Evolutionary conservation across 1,140 invertebrate genomes (phyloP), one percentile per base, ranked within the genome.

Genomic region (Cyphomyrmex costatus): DNA sequence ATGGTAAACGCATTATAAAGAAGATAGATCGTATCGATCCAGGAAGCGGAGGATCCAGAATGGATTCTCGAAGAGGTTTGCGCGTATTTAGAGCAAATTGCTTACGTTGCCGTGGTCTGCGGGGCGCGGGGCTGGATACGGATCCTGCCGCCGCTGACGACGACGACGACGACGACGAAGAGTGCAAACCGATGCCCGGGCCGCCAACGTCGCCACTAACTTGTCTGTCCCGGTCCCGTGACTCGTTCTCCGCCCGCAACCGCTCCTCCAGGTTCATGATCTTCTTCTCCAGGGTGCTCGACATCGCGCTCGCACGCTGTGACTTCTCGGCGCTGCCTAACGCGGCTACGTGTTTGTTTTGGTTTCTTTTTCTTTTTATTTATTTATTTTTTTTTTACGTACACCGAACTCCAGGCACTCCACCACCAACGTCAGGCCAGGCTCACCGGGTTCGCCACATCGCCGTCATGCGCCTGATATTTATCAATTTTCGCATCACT

Each of bases 241-340:
- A 95, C 92, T 96, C 96, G 93, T 97, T 97, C 95, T 97, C 97
- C 51, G 96, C 96, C 91, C 96, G 95, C 66, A 97, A 94, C 74
- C 96, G 95, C 85, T 96, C 96, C 94, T 97, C 96, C 88, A 97
- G 93, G 87, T 96, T 96, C 89, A 96, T 94, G 90, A 97, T 96
- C 94, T 96, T 97, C 87, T 95, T 96, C 92, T 95, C 96, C 91
- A 97, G 94, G 87, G 95, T 94, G 82, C 95, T 95, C 87, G 95
- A 95, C 95, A 94, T 95, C 76, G 74, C 46, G 63, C 21, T 46
- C 30, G 63, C 77, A 46, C 58, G 56, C 88, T 24, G 58, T 19
- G 68, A 14, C 65, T 84, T 53, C 63, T 14, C 27, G 56, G 60
- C 60, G 65, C 68, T 86, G 19, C 53, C 10, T 58, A 14, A 90